Percentiles rank a stretch among this genome's conserved stretches.
Conservation (phyloP, 2,113 vertebrate genomes). For the Grus americana region DNA sequence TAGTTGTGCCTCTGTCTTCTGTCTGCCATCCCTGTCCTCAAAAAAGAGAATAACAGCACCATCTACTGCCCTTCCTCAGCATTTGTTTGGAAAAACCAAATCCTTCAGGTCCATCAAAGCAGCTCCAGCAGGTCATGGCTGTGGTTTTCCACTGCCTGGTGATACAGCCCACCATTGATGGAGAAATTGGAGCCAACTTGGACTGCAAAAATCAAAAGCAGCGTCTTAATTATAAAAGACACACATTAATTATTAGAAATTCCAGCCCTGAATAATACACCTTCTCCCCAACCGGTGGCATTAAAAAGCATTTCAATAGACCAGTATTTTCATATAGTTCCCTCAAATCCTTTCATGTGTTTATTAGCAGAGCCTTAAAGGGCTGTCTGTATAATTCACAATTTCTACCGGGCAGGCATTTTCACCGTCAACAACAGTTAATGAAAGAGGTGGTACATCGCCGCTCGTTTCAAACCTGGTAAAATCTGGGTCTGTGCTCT, state of each 20-base stretch:
- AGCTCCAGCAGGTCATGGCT: not conserved
- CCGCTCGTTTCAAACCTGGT: not conserved
- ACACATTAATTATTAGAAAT: not conserved
- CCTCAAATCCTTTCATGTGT: conserved; percentile 22
- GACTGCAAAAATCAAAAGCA: not conserved
- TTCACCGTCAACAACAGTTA: not conserved
- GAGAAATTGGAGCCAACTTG: not conserved
- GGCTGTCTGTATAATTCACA: not conserved
- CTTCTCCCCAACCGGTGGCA: not conserved
- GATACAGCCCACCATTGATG: not conserved
- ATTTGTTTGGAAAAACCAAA: not conserved
- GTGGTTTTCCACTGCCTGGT: not conserved
- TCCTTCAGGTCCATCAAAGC: not conserved
- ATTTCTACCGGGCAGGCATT: conserved; percentile 10
- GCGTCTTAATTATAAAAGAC: not conserved
- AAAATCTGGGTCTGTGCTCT: conserved; percentile 44
- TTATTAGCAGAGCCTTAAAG: conserved; percentile 22
- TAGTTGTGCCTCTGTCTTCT: not conserved
- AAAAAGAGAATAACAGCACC: conserved; percentile 68
- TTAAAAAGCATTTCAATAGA: not conserved
- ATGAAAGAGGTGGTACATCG: conserved; percentile 52
- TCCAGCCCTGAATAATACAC: not conserved
- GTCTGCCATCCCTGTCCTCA: not conserved
- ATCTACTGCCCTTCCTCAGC: conserved; percentile 44
- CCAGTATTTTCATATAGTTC: not conserved